These are phyloP conservation scores for Erynnis tages DNA, from an alignment of 2,888 invertebrate species.

Conservation along the genomic window DNA sequence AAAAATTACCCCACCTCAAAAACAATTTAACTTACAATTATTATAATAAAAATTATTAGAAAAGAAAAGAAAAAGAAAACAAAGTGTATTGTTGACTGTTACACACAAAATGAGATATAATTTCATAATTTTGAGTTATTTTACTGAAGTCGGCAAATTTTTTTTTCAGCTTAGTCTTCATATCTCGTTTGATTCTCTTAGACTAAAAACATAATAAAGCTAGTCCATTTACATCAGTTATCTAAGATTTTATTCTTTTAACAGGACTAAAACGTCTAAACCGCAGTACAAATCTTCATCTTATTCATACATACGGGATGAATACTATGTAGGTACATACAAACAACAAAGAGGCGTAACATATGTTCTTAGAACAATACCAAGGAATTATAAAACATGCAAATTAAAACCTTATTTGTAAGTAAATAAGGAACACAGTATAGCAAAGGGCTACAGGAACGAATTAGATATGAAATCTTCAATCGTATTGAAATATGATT, in stretches of 20 bases:
- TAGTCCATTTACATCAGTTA: neutral
- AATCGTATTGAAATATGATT: neutral
- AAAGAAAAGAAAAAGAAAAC: too few relatives aligned
- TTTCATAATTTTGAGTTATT: too few relatives aligned
- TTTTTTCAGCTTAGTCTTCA: too few relatives aligned
- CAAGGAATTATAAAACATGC: neutral
- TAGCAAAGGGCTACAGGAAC: neutral
- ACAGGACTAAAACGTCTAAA: conserved; percentile 47
- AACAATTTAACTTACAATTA: too few relatives aligned
- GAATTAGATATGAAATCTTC: conserved; percentile 4
- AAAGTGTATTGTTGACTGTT: too few relatives aligned
- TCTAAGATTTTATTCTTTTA: too few relatives aligned
- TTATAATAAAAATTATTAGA: too few relatives aligned
- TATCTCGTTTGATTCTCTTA: neutral
- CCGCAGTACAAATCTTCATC: conserved; percentile 38
- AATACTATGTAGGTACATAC: conserved; percentile 36
- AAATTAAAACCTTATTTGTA: neutral
- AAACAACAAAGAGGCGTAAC: conserved; percentile 50
- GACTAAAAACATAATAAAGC: neutral
- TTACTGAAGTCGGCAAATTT: too few relatives aligned
- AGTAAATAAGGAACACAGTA: neutral
- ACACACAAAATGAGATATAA: too few relatives aligned
- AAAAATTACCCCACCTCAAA: too few relatives aligned
- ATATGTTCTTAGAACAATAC: conserved; percentile 20
- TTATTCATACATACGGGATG: conserved; percentile 59